These are phyloP conservation scores for Pundamilia nyererei DNA, from an alignment of 2,113 vertebrate genomes.

Conservation along the genomic window DNA sequence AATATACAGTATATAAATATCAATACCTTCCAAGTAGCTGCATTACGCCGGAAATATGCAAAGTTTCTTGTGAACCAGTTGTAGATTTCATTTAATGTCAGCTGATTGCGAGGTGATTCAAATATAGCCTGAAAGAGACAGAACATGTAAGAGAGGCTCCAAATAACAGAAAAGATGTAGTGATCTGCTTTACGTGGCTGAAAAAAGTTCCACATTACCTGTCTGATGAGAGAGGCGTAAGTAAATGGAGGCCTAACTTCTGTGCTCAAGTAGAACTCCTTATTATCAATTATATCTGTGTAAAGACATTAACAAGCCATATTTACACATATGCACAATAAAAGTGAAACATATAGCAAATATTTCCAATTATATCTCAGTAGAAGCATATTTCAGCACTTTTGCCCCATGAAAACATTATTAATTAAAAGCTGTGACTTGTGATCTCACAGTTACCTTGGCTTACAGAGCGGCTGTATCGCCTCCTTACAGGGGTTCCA, in stretches of 20 bases:
- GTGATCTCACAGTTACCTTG: constrained; percentile 76
- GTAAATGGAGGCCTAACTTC: constrained; percentile 98
- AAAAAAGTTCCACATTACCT: constrained; percentile 73
- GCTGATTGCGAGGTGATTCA: constrained; percentile 94
- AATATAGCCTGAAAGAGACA: constrained; percentile 85
- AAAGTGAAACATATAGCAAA: neutral
- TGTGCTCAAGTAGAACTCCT: constrained; percentile 97
- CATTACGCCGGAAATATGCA: constrained; percentile 97
- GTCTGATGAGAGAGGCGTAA: constrained; percentile 97
- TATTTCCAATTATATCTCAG: neutral
- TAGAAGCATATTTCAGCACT: neutral
- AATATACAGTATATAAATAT: neutral
- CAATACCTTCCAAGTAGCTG: constrained; percentile 96
- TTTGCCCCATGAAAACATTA: neutral
- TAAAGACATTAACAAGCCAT: constrained; percentile 22
- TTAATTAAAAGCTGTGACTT: neutral
- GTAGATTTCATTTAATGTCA: constrained; percentile 99
- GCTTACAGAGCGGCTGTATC: constrained; percentile 91
- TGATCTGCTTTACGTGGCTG: neutral
- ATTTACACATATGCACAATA: neutral
- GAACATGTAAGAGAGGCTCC: neutral
- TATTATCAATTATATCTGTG: constrained; percentile 97
- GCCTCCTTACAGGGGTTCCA: constrained; percentile 86
- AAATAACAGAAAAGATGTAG: neutral
- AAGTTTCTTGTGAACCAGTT: constrained; percentile 99